Conservation (phyloP, 2,113 vertebrate genomes). For the Vimba vimba region DNA sequence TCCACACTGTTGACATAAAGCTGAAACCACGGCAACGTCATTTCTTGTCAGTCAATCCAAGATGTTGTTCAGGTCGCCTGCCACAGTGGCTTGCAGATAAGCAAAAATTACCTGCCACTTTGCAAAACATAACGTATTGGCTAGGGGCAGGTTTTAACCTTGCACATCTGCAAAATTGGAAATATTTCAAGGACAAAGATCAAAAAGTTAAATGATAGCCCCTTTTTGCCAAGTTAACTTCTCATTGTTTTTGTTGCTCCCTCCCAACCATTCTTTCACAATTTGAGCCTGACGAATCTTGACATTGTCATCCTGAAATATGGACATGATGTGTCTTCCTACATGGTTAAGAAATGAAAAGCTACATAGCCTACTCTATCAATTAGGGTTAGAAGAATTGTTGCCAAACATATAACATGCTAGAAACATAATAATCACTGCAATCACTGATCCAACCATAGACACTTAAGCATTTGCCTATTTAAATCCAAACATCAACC, state of each 20-base stretch:
- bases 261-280: too few species aligned
- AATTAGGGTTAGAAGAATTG: too few species aligned
- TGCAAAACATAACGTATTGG: background rate
- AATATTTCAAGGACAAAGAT: background rate
- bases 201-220: background rate
- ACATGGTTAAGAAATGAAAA: too few species aligned
- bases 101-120: background rate
- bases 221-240: background rate
- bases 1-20: background rate
- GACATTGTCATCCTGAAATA: too few species aligned
- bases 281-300: too few species aligned
- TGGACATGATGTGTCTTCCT: too few species aligned
- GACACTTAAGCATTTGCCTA: too few species aligned
- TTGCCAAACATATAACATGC: too few species aligned
- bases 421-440: too few species aligned
- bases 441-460: too few species aligned
- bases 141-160: background rate
- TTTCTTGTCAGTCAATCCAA: background rate
- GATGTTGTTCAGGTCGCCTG: background rate
- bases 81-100: constrained; percentile 7
- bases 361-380: too few species aligned
- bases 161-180: background rate
- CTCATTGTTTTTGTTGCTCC: background rate
- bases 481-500: too few species aligned
- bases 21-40: background rate